Base-by-base conservation (phyloP, 92 coral and sea anemone species). In the Montipora capitata region DNA sequence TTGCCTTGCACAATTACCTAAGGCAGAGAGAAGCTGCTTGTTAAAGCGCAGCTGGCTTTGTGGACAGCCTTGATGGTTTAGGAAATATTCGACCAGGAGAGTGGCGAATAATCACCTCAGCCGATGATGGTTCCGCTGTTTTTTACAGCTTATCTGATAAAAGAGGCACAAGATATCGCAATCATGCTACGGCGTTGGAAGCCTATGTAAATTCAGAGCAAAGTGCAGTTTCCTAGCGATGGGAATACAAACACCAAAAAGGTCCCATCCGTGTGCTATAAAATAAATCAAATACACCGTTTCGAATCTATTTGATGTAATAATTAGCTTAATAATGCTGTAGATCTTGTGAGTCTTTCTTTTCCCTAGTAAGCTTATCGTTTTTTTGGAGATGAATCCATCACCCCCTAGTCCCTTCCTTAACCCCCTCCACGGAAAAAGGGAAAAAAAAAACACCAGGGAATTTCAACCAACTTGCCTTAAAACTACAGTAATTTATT, bases 21-120 rank as follows among this genome's bases (percentile, higher is more conserved):
- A 80, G 74, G 44, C 87, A 87, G 74, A 87, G 83, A 38, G 86
- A 87, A 39, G 44, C 43, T 72, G 87, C 91, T 6, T 48, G 65
- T 65, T 91, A 87, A 68, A 74, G 91, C 76, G 89, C 92, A 10
- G 51, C 81, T 80, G 92, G 92, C 54, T 88, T 92, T 78, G 87
- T 82, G 11, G 86, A 91, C 73, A 75, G 85, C 27, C 64, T 65
- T 39, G 92, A 83, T 85, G 66, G 11, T 41, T 76, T 78, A 45
- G 95, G 92, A 64, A 70, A 77, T 66, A 83, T 88, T 65, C 62
- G 40, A 63, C 87, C 92, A 76, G 90, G 90, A 43, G 87, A 83
- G 74, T 92, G 90, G 94, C 70, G 87, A 48, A 76, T 84, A 72
- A 63, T 59, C n/a, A 82, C 79, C 20, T 42, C 40, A 63, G 58